phyloP scores from a whole-genome alignment of 2,113 vertebrate genomes.

The Eretmodus cyanostictus region DNA sequence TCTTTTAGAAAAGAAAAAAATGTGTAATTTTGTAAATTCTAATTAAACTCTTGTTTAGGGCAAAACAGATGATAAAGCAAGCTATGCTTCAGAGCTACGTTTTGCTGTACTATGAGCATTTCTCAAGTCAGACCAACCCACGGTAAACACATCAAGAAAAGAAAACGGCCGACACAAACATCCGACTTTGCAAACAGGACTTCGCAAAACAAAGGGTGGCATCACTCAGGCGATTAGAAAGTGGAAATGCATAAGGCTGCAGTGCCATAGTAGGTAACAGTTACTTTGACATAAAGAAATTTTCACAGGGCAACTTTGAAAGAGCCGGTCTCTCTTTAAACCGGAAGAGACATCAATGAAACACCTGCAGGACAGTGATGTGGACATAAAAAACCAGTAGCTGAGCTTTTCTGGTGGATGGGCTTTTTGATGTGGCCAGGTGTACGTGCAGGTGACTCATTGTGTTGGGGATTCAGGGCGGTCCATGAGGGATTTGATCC shows the following conservation, averaged over 20 bases:
- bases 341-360: constrained; percentile 32
- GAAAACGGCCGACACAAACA: background rate
- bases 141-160: background rate
- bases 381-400: background rate
- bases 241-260: background rate
- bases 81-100: background rate
- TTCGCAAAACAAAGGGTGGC: background rate
- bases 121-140: background rate
- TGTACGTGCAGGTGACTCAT: constrained; percentile 47
- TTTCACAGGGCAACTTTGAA: background rate
- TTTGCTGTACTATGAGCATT: background rate
- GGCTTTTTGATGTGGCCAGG: constrained; percentile 14
- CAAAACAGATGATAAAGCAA: background rate
- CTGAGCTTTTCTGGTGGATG: background rate
- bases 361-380: constrained; percentile 29
- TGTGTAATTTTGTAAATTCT: background rate
- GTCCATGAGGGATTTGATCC: constrained; percentile 94
- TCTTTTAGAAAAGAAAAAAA: background rate
- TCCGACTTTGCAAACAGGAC: background rate
- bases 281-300: background rate
- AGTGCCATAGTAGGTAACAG: background rate
- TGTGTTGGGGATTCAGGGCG: constrained; percentile 76
- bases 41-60: background rate
- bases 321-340: background rate
- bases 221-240: background rate